These are phyloP conservation scores for Nerophis lumbriciformis DNA, from an alignment of 2,113 vertebrate species.

Conservation along the genomic window DNA sequence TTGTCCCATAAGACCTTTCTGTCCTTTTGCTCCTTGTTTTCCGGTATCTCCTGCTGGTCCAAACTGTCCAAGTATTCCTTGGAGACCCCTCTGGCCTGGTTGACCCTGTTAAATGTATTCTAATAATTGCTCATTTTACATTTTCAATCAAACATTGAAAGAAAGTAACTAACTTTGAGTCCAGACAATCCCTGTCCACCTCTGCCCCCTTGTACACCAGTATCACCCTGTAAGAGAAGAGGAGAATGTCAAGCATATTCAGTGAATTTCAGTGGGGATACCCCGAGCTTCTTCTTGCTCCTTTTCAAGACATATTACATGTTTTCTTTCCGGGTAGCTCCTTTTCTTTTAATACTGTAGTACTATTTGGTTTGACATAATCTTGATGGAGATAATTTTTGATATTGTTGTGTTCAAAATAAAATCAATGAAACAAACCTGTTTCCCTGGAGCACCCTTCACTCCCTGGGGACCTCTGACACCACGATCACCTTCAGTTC, in stretches of 20 bases:
- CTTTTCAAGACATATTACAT: too few relatives aligned
- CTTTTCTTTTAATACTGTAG: too few relatives aligned
- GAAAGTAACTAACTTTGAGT: constrained; percentile 52
- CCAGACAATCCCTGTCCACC: constrained; percentile 61
- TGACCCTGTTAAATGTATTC: constrained; percentile 53
- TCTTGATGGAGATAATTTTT: too few relatives aligned
- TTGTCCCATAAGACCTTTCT: constrained; percentile 54
- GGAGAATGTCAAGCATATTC: neutral
- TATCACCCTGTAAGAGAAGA: constrained; percentile 52
- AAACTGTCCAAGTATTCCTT: constrained; percentile 58
- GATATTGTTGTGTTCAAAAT: too few relatives aligned
- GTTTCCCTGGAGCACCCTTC: constrained; percentile 55
- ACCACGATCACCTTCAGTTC: constrained; percentile 54
- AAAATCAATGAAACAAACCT: constrained; percentile 28
- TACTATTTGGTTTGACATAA: too few relatives aligned
- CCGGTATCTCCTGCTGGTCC: constrained; percentile 66
- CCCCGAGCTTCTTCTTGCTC: too few relatives aligned
- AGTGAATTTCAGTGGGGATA: neutral
- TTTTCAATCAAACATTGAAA: neutral
- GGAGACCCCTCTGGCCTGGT: constrained; percentile 44
- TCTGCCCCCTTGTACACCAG: constrained; percentile 52
- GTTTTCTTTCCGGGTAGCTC: too few relatives aligned
- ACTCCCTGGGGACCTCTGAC: constrained; percentile 48
- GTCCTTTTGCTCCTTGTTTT: constrained; percentile 52
- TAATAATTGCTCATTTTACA: neutral